These are phyloP conservation scores for Butastur rufipennis DNA, from an alignment of 2,113 vertebrate genomes.

Conservation along the genomic window DNA sequence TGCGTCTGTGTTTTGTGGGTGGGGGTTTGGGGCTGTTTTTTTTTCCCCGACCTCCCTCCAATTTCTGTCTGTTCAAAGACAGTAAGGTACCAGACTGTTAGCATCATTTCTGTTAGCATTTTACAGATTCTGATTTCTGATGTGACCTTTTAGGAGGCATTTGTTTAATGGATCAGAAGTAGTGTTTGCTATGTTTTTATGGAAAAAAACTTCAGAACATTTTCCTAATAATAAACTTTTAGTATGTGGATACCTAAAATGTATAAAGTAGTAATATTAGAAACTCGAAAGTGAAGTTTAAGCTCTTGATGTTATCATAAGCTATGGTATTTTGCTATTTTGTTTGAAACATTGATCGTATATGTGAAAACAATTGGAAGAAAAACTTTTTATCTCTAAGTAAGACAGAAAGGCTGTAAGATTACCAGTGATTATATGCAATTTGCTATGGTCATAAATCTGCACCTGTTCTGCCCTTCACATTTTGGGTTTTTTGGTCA, in stretches of 20 bases:
- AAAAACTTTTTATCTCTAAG: conserved; percentile 66
- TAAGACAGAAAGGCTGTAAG: conserved; percentile 51
- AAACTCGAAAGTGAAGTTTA: background rate
- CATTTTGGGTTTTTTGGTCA: conserved; percentile 69
- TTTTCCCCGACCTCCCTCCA: background rate
- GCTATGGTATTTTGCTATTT: conserved; percentile 31
- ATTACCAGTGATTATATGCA: conserved; percentile 76
- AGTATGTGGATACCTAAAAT: background rate
- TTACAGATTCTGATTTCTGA: background rate
- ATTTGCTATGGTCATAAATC: conserved; percentile 81
- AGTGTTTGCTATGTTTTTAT: background rate
- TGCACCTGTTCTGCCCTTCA: conserved; percentile 74
- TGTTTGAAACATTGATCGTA: conserved; percentile 22
- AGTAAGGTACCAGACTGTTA: background rate
- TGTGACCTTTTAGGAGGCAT: background rate
- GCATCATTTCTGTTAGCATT: background rate
- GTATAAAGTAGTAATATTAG: background rate
- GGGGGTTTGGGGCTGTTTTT: accelerated
- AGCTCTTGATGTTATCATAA: background rate
- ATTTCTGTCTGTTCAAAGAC: background rate
- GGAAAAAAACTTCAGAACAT: background rate
- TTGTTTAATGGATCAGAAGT: background rate
- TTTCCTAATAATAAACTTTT: background rate
- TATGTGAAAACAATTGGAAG: conserved; percentile 26
- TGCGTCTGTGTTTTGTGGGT: background rate